Percentiles rank a stretch among this genome's conserved stretches.
Evolutionary conservation across 2,797 vertebrate species (phyloP).

Genomic region (Cyclopterus lumpus): DNA sequence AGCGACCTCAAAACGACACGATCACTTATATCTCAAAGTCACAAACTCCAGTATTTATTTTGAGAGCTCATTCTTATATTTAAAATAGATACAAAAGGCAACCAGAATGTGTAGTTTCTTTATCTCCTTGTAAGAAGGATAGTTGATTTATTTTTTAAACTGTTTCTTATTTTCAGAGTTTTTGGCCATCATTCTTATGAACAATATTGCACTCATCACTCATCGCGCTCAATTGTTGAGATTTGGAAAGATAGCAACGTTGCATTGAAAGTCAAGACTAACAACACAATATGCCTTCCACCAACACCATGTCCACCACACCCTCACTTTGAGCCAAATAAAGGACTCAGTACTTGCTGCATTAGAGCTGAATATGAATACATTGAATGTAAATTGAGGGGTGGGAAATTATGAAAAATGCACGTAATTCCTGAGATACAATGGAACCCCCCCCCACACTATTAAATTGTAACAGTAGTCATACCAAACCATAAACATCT

Average conservation of each 20-base stretch:
- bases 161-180: neutral
- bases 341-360: neutral
- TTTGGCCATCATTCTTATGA: neutral
- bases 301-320: neutral
- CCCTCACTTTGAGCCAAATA: neutral
- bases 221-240: neutral
- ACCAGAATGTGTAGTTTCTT: neutral
- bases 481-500: neutral
- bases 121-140: neutral
- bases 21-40: slow-evolving; percentile 11
- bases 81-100: neutral
- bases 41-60: neutral
- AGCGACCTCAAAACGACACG: slow-evolving; percentile 29
- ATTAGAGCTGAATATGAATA: neutral
- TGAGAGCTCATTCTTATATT: neutral
- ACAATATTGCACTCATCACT: neutral
- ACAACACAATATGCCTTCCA: neutral
- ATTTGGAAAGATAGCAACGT: neutral
- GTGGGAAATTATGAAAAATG: neutral
- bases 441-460: neutral
- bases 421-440: neutral
- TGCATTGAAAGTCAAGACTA: neutral
- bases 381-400: neutral
- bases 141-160: neutral
- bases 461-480: neutral